Evolutionary conservation across 1,140 invertebrate genomes (phyloP), one percentile per base, ranked within the genome.

Genomic region (Tetramorium parvispinum): DNA sequence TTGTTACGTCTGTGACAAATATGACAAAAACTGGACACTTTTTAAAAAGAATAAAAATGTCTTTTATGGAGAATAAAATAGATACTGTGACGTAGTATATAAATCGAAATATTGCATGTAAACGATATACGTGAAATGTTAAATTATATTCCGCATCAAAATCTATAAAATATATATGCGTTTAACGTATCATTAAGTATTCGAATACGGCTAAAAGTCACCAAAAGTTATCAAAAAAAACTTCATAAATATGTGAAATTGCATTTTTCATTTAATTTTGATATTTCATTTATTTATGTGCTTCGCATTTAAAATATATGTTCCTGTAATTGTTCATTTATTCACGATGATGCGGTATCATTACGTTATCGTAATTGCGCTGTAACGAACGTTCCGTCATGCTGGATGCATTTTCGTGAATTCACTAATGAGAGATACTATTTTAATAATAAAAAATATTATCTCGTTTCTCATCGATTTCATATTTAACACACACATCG

Each of bases 391-490:
- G 27, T n/a, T 46, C 24, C 32, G 13, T 43, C 63, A 16, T 43
- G 21, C 21, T 68, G 32, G 21, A 40, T 55, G 3, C 5, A 43
- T 70, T 81, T 70, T 81, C 49, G 18, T 55, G 37, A 81, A 81
- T 70, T 70, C n/a, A 81, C 57, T 81, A 70, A 81, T 68, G 27
- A 70, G 43, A 78, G 24, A 46, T 63, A 49, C 57, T 27, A 77
- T 78, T 78, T 81, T 79, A 79, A 66, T 79, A 68, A 81, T 53
- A 40, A 70, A 78, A 81, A 81, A 57, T 70, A n/a, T n/a, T 40
- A 43, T 43, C 55, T 68, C 49, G n/a, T 53, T 27, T 37, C 27
- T 13, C 37, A 77, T 43, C 16, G 1, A 77, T 77, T 63, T 2
- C 11, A 43, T 5, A 11, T 63, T 77, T 63, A 63, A 77, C 32